phyloP scores from a whole-genome alignment of 1,140 invertebrate species.

The Saccostrea cuccullata region DNA sequence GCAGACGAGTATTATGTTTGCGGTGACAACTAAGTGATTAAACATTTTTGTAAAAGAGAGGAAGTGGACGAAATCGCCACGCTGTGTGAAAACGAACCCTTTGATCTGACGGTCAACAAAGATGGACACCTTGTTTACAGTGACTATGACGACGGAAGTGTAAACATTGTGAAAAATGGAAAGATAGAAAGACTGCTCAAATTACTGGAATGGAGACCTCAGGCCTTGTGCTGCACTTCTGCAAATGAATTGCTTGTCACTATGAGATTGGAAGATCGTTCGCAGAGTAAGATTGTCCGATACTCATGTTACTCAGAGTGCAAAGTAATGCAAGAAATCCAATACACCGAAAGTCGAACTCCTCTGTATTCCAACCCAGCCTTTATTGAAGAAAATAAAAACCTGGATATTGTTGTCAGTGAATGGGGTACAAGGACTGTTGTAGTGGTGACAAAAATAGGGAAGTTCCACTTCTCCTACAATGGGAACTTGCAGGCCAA shows the following conservation, averaged over 20 bases:
- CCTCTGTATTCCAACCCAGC: neutral
- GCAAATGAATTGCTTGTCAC: neutral
- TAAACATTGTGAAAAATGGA: neutral
- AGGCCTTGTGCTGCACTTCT: neutral
- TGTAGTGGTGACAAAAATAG: neutral
- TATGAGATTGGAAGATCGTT: neutral
- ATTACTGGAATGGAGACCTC: neutral
- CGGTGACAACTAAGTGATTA: neutral
- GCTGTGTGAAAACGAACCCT: neutral
- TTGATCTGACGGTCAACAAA: neutral
- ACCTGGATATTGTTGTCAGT: neutral
- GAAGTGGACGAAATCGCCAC: neutral
- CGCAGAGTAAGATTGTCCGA: constrained; percentile 1
- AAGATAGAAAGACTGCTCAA: neutral
- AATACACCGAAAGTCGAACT: neutral
- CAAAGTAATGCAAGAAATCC: neutral
- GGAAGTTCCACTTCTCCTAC: neutral
- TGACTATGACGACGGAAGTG: neutral
- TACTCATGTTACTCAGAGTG: neutral
- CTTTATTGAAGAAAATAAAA: constrained; percentile 2
- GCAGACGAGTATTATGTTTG: neutral
- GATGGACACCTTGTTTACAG: neutral
- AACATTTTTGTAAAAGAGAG: neutral
- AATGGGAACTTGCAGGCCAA: neutral
- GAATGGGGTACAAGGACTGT: neutral